Evolutionary conservation across 2,888 invertebrate genomes (phyloP), one percentile per base, ranked within the genome.

Genomic region (Crematogaster levior): DNA sequence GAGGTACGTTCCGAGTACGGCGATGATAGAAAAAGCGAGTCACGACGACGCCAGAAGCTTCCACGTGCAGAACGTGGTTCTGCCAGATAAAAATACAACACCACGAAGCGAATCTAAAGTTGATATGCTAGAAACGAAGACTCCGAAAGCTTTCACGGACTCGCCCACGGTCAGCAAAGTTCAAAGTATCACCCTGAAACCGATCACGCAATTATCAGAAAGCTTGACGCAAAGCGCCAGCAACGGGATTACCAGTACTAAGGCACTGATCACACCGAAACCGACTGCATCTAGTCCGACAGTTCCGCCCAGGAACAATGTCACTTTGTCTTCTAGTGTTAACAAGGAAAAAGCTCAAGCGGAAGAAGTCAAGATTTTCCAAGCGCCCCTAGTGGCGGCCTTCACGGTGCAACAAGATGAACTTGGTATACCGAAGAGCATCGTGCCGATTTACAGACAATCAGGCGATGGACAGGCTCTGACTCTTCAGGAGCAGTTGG

Each of bases 371-470:
- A 97, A 97, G 93, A 97, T 98, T 70, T 97, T 97, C 91, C 96
- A 97, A 88, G 98, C 98, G 3, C 98, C 98, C 0, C 93, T 98
- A 82, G 97, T 98, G 0, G 97, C 97, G 2, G 98, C 98, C 0
- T 98, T 98, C 91, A 98, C 98, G 0, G 97, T 98, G 0, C 97
- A 98, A 87, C 97, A 98, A 94, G 98, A 98, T 92, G 97, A 96
- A 86, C 95, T 95, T 40, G 98, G 98, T 0, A 92, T 96, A n/a
- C 97, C 98, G 0, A 97, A 97, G 89, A 97, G 97, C 93, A 97
- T 98, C 0, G 96, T 97, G 72, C 97, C 98, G 0, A 95, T 97
- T 90, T 96, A 95, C 91, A 96, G 96, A 91, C 95, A 95, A 86
- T 90, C 91, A 27, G 93, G 92, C 24, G 92, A 94, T 46, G 91